Base-by-base conservation (phyloP, 2,797 vertebrate species). In the Danio aesculapii region DNA sequence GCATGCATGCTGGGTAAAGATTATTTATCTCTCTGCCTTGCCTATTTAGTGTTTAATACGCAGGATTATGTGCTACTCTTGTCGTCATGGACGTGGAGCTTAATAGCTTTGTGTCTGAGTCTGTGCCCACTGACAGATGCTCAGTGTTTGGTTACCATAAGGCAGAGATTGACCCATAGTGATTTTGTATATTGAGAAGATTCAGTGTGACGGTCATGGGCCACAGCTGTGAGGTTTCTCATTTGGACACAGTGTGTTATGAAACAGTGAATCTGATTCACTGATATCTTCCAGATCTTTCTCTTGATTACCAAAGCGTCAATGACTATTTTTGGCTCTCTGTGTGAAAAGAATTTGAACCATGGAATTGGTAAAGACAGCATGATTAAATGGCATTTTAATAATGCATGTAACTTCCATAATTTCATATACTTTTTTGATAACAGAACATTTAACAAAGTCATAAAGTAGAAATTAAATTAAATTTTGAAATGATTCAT, bases 121-220 rank as follows among this genome's bases (percentile, higher is more conserved):
- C 43, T 52, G 43, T 50, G 68, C 21, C 19, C 46, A 46, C 46
- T 62, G 11, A 71, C 58, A 63, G 77, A 55, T 13, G 58, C 77
- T 70, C 49, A 30, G 57, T 75, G 39, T 64, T 81, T 30, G 55
- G 44, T 62, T 21, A 19, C 53, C 70, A 39, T 52, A 78, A 64
- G 62, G 68, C 58, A 62, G 61, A 68, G 58, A 70, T 66, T 66
- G 58, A 52, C 16, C 52, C 67, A 21, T 8, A 53, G 77, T 61
- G 61, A 62, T 70, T 76, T 80, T 84, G 39, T 72, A 14, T 66
- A 70, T 80, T 84, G 72, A 70, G 68, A 77, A 74, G 46, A 77
- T 64, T 73, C 30, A 21, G 41, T 72, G 64, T 82, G 44, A 75
- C 10, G 7, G 63, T 39, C 70, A 64, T 43, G 39, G 43, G 62